phyloP scores from a whole-genome alignment of 1,140 invertebrate species.

The Sarcophaga peregrina region DNA sequence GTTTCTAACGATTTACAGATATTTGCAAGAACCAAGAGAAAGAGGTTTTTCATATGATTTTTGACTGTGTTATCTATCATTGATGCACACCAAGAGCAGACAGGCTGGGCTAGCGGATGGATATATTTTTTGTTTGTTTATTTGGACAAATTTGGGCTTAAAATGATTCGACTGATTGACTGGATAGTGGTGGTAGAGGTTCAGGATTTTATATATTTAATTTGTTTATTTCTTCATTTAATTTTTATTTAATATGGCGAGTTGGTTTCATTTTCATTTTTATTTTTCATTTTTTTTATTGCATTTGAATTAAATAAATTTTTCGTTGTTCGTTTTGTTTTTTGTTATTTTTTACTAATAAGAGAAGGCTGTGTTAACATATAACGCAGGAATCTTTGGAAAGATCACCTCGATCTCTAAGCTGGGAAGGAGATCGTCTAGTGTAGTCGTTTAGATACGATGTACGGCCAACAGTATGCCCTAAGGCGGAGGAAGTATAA shows the following conservation, averaged over 20 bases:
- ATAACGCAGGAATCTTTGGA: constrained; percentile 23
- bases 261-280: constrained; percentile 33
- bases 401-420: constrained; percentile 12
- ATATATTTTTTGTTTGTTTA: constrained; percentile 50
- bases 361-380: constrained; percentile 20
- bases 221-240: not conserved
- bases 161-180: not conserved
- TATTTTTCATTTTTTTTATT: no score
- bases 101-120: constrained; percentile 37
- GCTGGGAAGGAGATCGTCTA: constrained; percentile 2
- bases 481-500: not conserved
- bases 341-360: not conserved
- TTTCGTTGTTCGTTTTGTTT: not conserved
- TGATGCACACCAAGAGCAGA: constrained; percentile 31
- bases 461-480: not conserved
- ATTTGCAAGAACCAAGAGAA: constrained; percentile 31
- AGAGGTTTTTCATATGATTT: not conserved
- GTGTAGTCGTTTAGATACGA: not conserved
- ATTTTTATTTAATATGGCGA: not conserved
- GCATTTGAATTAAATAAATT: not conserved
- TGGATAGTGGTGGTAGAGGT: not conserved
- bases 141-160: constrained; percentile 32
- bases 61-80: not conserved
- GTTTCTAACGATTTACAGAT: not conserved
- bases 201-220: not conserved